Base-by-base conservation (phyloP, 2,888 invertebrate species). In the Morpho achilles region DNA sequence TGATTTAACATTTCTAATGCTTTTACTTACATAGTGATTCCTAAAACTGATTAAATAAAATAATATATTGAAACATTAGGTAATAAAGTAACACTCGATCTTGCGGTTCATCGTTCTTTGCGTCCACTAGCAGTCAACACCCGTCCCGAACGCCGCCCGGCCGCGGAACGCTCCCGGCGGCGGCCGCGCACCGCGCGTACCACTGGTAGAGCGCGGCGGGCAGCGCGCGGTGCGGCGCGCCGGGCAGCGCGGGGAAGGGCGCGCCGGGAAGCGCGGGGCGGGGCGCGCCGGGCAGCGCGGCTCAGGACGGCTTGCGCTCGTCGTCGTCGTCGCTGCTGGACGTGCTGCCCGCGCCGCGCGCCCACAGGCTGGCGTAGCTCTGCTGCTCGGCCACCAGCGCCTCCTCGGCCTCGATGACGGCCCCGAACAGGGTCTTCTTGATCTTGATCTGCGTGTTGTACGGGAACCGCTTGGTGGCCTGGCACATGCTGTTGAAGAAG, bases 401-500 rank as follows among this genome's bases (percentile, higher is more conserved):
- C 76, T 89, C 85, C 74, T 89, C 89, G 32, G 85, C 87, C 64
- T 77, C 82, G 56, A 79, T 75, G 53, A 89, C 89, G 43, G 85
- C 86, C 59, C 73, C 72, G 74, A 89, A 89, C 62, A 89, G 72
- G 53, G 75, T 74, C 65, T 77, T 75, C 75, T 87, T 88, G 64
- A 89, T 85, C 68, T 79, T 78, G 62, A 89, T 80, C 73, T 89
- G 89, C 60, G 85, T 76, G 39, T 79, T 80, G 68, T 80, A 86
- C 10, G 89, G 84, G 63, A 89, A 75, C 43, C 88, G 79, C 73
- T 87, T 87, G 43, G 88, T 84, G 50, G 85, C 77, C 74, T 88
- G 87, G 70, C 88, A 88, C 89, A 89, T 89, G 77, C 87, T 76
- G 73, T 79, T 83, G 76, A 89, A 89, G 76, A 89, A 89, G 60